Base-by-base conservation (phyloP, 2,888 invertebrate genomes). In the Tanaodytes sp. region DNA sequence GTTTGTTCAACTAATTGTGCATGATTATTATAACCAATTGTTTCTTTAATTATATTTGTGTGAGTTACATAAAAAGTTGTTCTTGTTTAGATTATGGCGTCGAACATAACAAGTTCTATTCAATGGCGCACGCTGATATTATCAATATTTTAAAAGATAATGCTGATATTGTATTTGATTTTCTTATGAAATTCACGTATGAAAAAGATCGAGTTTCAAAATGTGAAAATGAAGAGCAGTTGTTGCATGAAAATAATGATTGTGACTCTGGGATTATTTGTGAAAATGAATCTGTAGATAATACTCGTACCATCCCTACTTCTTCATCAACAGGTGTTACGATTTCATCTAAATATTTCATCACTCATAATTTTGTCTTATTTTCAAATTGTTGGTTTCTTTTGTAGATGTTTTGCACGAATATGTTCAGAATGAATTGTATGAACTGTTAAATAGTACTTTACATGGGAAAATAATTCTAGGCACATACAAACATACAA, bases 341-440 rank as follows among this genome's bases (percentile, higher is more conserved):
- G 9, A 19, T 40, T 40, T 2, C 11, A 8, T 16, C 8, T 18
- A 18, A 40, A 40, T 16, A 11, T 40, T 40, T 40, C 19, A 4
- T 40, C 15, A 8, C 6, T 37, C 15, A 37, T 12, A 37, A 37
- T n/a, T n/a, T n/a, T n/a, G n/a, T n/a, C n/a, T n/a, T n/a, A n/a
- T n/a, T n/a, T n/a, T n/a, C n/a, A n/a, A n/a, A n/a, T n/a, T n/a
- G n/a, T n/a, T n/a, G n/a, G 16, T 40, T 8, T 40, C 8, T 40
- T 45, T 45, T 45, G 8, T 27, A 45, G 45, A 27, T 30, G 15
- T 45, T 45, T 27, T n/a, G 45, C 46, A 46, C 20, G 15, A 31
- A 2, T 46, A 31, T 31, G 11, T n/a, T n/a, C 15, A 31, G 31
- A 46, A 46, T 14, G 31, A 30, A n/a, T 12, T 46, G 2, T 46